Conservation (phyloP, 2,888 invertebrate genomes). For the Petrolisthes manimaculis region DNA sequence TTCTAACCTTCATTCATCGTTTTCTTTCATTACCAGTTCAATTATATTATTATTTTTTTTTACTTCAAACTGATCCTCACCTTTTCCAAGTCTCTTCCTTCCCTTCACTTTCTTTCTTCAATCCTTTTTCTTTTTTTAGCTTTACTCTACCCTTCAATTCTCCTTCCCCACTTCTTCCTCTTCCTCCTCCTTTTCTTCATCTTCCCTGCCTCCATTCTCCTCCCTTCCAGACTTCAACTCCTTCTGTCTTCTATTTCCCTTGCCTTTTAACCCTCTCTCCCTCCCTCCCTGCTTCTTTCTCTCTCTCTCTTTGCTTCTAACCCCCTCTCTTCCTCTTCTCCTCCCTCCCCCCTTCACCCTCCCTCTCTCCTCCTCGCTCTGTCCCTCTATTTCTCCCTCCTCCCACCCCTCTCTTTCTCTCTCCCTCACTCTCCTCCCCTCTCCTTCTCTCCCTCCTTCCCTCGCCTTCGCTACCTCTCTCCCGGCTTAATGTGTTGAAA, state of each 20-base stretch:
- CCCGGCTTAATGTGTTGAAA: constrained; percentile 57
- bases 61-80: background rate
- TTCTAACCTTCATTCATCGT: background rate
- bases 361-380: background rate
- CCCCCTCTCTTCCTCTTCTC: no score
- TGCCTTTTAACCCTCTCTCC: background rate
- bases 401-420: background rate
- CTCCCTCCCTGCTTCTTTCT: background rate
- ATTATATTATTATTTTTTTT: no score
- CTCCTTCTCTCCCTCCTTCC: background rate
- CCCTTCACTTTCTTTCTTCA: background rate
- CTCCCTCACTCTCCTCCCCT: constrained; percentile 2
- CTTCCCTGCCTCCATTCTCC: no score
- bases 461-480: background rate
- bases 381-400: background rate
- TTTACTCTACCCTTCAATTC: background rate
- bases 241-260: background rate
- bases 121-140: background rate
- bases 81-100: background rate
- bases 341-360: no score
- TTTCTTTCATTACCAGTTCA: background rate
- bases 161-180: background rate
- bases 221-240: background rate
- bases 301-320: background rate
- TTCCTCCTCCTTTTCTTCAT: no score